A percentile compares a stretch with the other conserved stretches of the same genome.
These are phyloP conservation scores for Palaemon carinicauda DNA, from an alignment of 1,140 invertebrate species.

Conservation along the genomic window DNA sequence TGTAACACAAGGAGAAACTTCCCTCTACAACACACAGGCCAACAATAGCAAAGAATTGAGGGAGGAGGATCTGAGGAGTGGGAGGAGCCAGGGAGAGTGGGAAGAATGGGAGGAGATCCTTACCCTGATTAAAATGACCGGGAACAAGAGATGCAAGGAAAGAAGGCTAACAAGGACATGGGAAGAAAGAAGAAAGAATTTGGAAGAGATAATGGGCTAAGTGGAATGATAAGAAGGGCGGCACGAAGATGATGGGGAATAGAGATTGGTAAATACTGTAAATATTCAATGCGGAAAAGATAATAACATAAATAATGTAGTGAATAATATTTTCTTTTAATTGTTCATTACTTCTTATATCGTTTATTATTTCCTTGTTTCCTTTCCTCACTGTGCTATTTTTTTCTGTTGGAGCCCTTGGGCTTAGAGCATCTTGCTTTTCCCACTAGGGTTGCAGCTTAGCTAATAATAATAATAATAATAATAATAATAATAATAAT, in stretches of 20 bases:
- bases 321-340: too few species aligned
- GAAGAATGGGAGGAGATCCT: background rate
- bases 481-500: too few species aligned
- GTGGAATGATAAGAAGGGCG: background rate
- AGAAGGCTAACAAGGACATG: background rate
- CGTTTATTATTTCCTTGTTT: too few species aligned
- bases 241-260: background rate
- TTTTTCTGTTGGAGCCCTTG: too few species aligned
- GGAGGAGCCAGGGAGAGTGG: background rate
- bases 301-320: background rate
- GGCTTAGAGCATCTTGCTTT: too few species aligned
- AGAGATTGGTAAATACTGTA: background rate
- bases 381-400: too few species aligned
- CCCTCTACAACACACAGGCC: too few species aligned
- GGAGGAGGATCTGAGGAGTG: background rate
- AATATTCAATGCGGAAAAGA: background rate
- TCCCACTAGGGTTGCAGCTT: too few species aligned
- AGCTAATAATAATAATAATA: too few species aligned
- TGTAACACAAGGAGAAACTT: too few species aligned
- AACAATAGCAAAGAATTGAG: background rate
- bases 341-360: too few species aligned
- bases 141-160: background rate
- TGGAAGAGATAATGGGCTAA: background rate
- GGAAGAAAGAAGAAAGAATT: background rate
- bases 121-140: background rate